These are phyloP conservation scores for Balanococcus diminutus DNA, from an alignment of 2,888 invertebrate species.

Conservation along the genomic window DNA sequence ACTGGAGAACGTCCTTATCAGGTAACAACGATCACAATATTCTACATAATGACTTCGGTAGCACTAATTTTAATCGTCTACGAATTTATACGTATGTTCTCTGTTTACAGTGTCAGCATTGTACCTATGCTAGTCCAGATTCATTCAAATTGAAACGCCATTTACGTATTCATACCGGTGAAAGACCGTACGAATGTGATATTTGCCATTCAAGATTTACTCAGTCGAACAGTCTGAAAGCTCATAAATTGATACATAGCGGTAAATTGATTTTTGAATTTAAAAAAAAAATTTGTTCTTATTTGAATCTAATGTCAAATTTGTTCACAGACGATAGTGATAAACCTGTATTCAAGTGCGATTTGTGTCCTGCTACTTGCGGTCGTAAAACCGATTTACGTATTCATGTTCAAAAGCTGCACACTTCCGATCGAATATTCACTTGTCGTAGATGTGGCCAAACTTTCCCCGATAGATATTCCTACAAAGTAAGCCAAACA, in stretches of 20 bases:
- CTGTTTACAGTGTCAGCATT: slow-evolving; percentile 95
- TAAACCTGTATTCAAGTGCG: slow-evolving; percentile 91
- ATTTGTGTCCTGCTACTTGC: slow-evolving; percentile 95
- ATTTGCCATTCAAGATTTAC: slow-evolving; percentile 89
- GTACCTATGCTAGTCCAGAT: slow-evolving; percentile 96
- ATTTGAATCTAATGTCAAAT: neutral
- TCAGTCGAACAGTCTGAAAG: slow-evolving; percentile 94
- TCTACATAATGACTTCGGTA: too few relatives aligned
- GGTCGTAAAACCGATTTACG: slow-evolving; percentile 95
- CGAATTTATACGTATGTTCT: too few relatives aligned
- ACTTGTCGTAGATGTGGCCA: slow-evolving; percentile 93
- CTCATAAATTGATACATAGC: slow-evolving; percentile 87
- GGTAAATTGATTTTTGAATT: slow-evolving; percentile 52
- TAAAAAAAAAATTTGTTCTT: neutral
- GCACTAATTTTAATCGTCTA: too few relatives aligned
- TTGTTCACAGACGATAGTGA: slow-evolving; percentile 69
- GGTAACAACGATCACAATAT: slow-evolving; percentile 62
- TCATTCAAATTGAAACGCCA: slow-evolving; percentile 97
- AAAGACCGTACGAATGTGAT: slow-evolving; percentile 86
- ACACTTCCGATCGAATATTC: slow-evolving; percentile 88
- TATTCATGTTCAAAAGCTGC: slow-evolving; percentile 94
- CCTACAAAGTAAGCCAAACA: slow-evolving; percentile 63
- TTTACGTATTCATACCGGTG: slow-evolving; percentile 89
- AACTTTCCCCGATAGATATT: slow-evolving; percentile 82
- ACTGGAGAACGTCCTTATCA: slow-evolving; percentile 89